Conservation (phyloP, 2,888 invertebrate species). For the Macrophya annulata region DNA sequence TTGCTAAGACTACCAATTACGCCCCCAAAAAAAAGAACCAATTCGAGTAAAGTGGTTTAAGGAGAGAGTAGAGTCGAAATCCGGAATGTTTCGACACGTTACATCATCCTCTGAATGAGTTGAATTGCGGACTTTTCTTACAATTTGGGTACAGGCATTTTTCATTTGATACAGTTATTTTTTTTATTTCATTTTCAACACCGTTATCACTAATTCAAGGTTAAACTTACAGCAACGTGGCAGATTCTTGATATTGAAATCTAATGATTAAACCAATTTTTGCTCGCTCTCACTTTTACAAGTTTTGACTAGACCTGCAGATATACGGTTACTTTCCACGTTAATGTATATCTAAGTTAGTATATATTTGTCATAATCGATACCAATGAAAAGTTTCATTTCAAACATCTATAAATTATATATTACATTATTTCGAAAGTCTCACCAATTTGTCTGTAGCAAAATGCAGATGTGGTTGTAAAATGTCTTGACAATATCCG, state of each 20-base stretch:
- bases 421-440: background rate
- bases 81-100: background rate
- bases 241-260: background rate
- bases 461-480: background rate
- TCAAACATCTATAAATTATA: background rate
- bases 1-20: background rate
- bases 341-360: background rate
- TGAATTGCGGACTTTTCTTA: background rate
- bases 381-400: background rate
- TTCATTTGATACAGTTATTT: background rate
- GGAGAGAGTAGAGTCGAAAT: background rate
- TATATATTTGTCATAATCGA: background rate
- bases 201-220: background rate
- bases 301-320: background rate
- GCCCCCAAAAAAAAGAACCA: background rate
- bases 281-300: background rate
- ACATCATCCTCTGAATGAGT: slow-evolving; percentile 5
- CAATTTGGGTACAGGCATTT: background rate
- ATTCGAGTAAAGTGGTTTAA: background rate
- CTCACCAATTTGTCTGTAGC: slow-evolving; percentile 41
- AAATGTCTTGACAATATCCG: background rate
- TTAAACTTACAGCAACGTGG: background rate
- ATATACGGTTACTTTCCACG: background rate
- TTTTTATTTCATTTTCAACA: no score
- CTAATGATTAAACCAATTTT: background rate